A percentile compares a stretch with the other conserved stretches of the same genome.
phyloP scores from a whole-genome alignment of 2,113 vertebrate genomes.

The Heloderma charlesbogerti region DNA sequence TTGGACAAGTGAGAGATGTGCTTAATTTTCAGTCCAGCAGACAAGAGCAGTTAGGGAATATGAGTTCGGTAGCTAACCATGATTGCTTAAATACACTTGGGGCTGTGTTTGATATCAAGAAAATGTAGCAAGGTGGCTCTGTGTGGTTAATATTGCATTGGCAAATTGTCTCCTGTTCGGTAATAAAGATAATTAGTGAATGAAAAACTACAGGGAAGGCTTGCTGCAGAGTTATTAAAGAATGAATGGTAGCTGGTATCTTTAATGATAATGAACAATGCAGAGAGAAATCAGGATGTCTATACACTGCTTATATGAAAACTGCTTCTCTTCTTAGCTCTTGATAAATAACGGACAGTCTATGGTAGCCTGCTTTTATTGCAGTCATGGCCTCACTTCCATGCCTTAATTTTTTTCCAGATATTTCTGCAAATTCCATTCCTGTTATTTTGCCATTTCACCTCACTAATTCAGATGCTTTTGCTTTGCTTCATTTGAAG shows the following conservation, averaged over 20 bases:
- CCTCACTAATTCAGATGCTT: conserved; percentile 53
- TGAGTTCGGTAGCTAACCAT: conserved; percentile 36
- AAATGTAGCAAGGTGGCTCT: neutral
- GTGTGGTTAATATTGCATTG: conserved; percentile 28
- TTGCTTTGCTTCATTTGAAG: conserved; percentile 59
- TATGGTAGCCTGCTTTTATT: neutral
- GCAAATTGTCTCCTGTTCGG: conserved; percentile 9
- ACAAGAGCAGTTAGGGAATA: conserved; percentile 29
- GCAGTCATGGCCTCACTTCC: conserved; percentile 5
- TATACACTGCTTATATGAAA: neutral
- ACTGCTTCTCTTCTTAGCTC: conserved; percentile 25
- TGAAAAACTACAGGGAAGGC: conserved; percentile 21
- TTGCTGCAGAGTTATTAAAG: conserved; percentile 31
- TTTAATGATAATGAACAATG: conserved; percentile 43
- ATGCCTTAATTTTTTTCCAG: conserved; percentile 22
- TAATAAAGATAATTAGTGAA: conserved; percentile 27
- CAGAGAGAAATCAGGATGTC: conserved; percentile 24
- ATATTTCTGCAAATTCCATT: conserved; percentile 34
- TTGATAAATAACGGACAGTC: neutral
- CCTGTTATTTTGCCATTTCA: conserved; percentile 42
- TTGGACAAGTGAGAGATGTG: conserved; percentile 55
- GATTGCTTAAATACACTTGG: conserved; percentile 10
- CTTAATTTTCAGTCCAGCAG: conserved; percentile 45
- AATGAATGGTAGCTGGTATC: conserved; percentile 30
- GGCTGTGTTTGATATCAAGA: conserved; percentile 25